Conservation (phyloP, 2,797 vertebrate genomes). For the Gallinago stenura region DNA sequence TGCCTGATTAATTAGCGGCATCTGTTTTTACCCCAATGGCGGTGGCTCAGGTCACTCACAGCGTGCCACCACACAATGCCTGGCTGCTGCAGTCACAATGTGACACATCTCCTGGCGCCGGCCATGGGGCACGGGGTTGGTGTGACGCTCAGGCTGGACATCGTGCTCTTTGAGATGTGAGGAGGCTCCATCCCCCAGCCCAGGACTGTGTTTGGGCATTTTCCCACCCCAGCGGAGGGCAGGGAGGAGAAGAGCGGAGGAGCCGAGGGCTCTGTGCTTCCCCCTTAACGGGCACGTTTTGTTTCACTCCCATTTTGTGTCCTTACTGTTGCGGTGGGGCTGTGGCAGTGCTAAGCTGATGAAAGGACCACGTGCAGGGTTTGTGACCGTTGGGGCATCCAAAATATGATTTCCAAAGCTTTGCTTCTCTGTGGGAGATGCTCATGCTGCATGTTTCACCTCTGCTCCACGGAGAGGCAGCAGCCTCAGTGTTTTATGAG, state of each 20-base stretch:
- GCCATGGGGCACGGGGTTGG: neutral
- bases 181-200: neutral
- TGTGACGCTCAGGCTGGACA: neutral
- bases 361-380: rapidly evolving
- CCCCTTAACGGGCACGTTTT: no score
- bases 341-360: rapidly evolving
- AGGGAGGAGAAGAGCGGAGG: neutral
- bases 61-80: neutral
- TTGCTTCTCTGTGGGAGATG: rapidly evolving
- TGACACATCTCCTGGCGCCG: rapidly evolving
- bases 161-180: rapidly evolving
- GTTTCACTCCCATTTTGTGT: neutral
- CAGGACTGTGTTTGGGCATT: neutral
- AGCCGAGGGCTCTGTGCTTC: neutral
- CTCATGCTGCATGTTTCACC: rapidly evolving
- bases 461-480: neutral
- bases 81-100: rapidly evolving
- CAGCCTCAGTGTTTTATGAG: neutral
- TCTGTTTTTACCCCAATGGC: rapidly evolving
- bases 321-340: neutral
- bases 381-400: neutral
- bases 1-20: rapidly evolving
- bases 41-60: neutral
- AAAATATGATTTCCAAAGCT: no score
- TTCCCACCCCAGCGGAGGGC: neutral